phyloP scores from a whole-genome alignment of 2,888 invertebrate species.

The Tigriopus californicus region DNA sequence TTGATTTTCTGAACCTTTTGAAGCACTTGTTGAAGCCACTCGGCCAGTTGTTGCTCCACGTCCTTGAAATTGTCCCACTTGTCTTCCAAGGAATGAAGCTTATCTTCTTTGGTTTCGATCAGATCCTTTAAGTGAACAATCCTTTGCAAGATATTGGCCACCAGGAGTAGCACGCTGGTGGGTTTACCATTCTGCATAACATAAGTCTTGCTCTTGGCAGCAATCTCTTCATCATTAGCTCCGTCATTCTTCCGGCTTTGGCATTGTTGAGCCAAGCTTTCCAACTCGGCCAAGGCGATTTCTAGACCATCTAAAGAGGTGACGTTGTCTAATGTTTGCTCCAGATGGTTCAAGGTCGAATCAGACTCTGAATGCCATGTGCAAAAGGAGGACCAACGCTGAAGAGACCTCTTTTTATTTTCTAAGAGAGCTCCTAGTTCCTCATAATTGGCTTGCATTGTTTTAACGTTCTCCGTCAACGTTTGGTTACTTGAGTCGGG shows the following conservation, averaged over 20 bases:
- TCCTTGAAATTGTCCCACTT: conserved; percentile 59
- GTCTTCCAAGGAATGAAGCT: conserved; percentile 28
- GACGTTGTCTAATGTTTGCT: neutral
- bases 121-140: conserved; percentile 30
- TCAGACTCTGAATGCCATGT: conserved; percentile 18
- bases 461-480: neutral
- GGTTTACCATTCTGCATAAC: conserved; percentile 45
- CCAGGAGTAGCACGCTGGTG: conserved; percentile 41
- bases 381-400: conserved; percentile 19
- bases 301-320: neutral
- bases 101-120: conserved; percentile 24
- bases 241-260: neutral
- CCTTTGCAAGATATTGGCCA: conserved; percentile 44
- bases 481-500: conserved; percentile 36
- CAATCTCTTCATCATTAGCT: conserved; percentile 21
- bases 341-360: neutral
- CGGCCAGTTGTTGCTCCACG: conserved; percentile 46
- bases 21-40: conserved; percentile 42
- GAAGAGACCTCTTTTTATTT: conserved; percentile 18
- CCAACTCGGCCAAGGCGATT: neutral
- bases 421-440: conserved; percentile 8
- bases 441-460: conserved; percentile 37
- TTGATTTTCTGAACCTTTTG: conserved; percentile 36
- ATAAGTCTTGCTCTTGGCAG: conserved; percentile 36
- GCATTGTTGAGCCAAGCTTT: conserved; percentile 10